Conservation (phyloP, 2,113 vertebrate species). For the Lagopus leucura region DNA sequence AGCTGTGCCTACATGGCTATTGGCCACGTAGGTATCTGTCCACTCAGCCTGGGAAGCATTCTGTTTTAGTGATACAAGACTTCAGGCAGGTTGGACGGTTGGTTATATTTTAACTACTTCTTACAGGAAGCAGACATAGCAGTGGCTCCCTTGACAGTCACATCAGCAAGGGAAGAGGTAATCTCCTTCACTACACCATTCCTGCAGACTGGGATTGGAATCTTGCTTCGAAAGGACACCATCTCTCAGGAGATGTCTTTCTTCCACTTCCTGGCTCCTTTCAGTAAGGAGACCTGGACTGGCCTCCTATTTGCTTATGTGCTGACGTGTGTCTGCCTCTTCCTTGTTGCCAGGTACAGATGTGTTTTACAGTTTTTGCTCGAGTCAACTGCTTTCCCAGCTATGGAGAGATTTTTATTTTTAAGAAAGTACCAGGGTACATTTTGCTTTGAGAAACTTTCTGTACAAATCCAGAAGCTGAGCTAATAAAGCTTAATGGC, state of each 20-base stretch:
- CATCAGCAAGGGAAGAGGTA: conserved; percentile 75
- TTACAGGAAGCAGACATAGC: conserved; percentile 87
- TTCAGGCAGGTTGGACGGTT: background rate
- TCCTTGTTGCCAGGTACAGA: conserved; percentile 84
- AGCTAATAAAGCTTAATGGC: background rate
- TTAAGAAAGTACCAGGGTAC: background rate
- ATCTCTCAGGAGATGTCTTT: conserved; percentile 65
- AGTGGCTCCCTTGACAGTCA: conserved; percentile 86
- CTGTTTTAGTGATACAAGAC: rapidly evolving
- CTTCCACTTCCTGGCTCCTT: conserved; percentile 85
- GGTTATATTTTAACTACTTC: background rate
- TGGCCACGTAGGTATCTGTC: background rate
- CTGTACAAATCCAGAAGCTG: background rate
- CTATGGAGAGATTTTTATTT: background rate
- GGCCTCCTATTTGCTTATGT: conserved; percentile 85
- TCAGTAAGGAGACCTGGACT: conserved; percentile 88
- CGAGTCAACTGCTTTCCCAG: background rate
- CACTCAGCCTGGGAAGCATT: background rate
- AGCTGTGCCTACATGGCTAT: background rate
- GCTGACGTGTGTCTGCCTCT: conserved; percentile 85
- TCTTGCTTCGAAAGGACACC: conserved; percentile 80
- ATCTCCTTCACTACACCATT: conserved; percentile 89
- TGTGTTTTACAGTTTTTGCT: background rate
- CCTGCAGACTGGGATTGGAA: conserved; percentile 88
- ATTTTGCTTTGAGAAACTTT: background rate